phyloP scores from a whole-genome alignment of 2,113 vertebrate genomes.

The Panthera uncia region DNA sequence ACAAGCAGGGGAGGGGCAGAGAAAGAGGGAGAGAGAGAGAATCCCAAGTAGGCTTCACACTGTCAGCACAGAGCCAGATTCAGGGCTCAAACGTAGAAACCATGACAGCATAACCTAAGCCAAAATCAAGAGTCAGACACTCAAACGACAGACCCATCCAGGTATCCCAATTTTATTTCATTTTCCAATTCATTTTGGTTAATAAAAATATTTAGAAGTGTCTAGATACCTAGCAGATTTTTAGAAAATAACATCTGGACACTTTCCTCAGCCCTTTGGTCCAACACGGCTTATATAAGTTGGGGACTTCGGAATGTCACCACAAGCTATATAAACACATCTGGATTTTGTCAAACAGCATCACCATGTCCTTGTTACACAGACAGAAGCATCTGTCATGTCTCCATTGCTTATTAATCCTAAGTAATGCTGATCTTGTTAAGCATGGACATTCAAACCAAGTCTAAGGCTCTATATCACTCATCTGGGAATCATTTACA shows the following conservation, averaged over 20 bases:
- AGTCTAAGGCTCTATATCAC: background rate
- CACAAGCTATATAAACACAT: background rate
- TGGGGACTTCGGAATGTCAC: background rate
- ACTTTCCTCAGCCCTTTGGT: background rate
- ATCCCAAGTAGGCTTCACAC: too few relatives aligned
- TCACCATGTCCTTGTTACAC: background rate
- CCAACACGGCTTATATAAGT: background rate
- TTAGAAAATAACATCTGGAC: background rate
- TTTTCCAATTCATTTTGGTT: background rate
- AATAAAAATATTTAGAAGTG: background rate
- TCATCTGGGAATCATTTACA: background rate
- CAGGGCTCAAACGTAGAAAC: too few relatives aligned
- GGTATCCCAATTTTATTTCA: background rate
- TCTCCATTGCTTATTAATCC: background rate
- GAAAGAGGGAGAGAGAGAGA: too few relatives aligned
- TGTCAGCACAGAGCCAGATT: too few relatives aligned
- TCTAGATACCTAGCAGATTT: background rate
- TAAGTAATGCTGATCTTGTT: background rate
- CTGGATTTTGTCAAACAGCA: background rate
- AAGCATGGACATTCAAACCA: conserved; percentile 27
- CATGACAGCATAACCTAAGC: too few relatives aligned
- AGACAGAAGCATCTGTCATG: background rate
- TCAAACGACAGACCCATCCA: too few relatives aligned
- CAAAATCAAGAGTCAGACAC: too few relatives aligned
- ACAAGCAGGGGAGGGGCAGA: too few relatives aligned